phyloP scores from a whole-genome alignment of 2,888 invertebrate genomes.

The Tuta absoluta region DNA sequence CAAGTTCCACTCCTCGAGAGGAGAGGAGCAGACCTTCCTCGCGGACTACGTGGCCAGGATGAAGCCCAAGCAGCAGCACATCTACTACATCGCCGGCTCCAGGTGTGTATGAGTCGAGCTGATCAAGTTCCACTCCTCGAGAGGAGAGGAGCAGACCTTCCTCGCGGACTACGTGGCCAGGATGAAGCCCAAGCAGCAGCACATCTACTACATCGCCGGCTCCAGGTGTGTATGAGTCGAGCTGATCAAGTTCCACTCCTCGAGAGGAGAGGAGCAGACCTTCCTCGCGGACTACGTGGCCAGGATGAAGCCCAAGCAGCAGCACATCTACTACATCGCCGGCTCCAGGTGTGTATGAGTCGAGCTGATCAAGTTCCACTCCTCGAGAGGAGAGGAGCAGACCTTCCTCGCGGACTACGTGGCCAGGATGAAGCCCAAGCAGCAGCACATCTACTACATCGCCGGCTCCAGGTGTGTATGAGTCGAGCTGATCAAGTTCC shows the following conservation, averaged over 20 bases:
- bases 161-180: slow-evolving; percentile 94
- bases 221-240: slow-evolving; percentile 94
- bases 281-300: slow-evolving; percentile 93
- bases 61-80: slow-evolving; percentile 96
- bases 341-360: slow-evolving; percentile 93
- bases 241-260: slow-evolving; percentile 94
- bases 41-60: slow-evolving; percentile 96
- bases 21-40: slow-evolving; percentile 85
- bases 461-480: slow-evolving; percentile 93
- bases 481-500: slow-evolving; percentile 91
- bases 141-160: slow-evolving; percentile 83
- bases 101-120: slow-evolving; percentile 96
- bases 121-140: slow-evolving; percentile 93
- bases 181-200: slow-evolving; percentile 97
- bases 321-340: slow-evolving; percentile 97
- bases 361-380: slow-evolving; percentile 95
- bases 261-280: slow-evolving; percentile 84
- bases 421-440: slow-evolving; percentile 95
- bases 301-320: slow-evolving; percentile 97
- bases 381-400: slow-evolving; percentile 85
- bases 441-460: slow-evolving; percentile 97
- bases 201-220: slow-evolving; percentile 98
- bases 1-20: slow-evolving; percentile 91
- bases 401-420: slow-evolving; percentile 95
- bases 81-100: slow-evolving; percentile 98